Conservation (phyloP, 2,113 vertebrate genomes). For the Scortum barcoo region DNA sequence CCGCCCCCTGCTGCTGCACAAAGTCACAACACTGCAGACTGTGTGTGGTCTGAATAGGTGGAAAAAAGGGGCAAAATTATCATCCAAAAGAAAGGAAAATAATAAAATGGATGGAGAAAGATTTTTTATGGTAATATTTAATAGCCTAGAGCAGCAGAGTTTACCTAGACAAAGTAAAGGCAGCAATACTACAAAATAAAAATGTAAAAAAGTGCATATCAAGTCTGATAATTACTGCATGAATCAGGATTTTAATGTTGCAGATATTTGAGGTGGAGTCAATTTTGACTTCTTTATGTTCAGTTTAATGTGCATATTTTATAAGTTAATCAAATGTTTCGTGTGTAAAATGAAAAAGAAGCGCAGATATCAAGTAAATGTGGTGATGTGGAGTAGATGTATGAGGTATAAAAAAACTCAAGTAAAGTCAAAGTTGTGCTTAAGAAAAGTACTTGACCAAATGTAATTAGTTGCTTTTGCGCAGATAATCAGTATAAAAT, state of each 20-base stretch:
- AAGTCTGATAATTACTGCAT: background rate
- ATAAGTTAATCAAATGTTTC: background rate
- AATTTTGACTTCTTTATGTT: background rate
- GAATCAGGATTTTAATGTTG: background rate
- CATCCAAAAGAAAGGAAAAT: too few relatives aligned
- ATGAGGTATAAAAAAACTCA: background rate
- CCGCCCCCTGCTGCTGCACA: background rate
- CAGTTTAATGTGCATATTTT: background rate
- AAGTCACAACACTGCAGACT: background rate
- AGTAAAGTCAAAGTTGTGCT: background rate
- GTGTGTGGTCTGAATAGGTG: background rate
- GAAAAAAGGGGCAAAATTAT: too few relatives aligned
- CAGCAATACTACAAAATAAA: too few relatives aligned
- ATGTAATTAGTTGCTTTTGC: background rate
- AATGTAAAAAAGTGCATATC: too few relatives aligned
- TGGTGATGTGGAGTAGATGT: background rate
- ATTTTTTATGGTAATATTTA: too few relatives aligned
- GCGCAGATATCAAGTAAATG: background rate
- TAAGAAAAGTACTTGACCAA: background rate
- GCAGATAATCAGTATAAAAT: background rate
- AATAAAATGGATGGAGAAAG: too few relatives aligned
- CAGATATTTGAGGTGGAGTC: too few relatives aligned
- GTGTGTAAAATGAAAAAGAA: background rate
- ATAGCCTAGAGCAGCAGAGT: too few relatives aligned
- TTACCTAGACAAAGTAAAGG: too few relatives aligned